Evolutionary conservation across 2,888 invertebrate species (phyloP), one percentile per base, ranked within the genome.

Genomic region (Spicauda simplicius): DNA sequence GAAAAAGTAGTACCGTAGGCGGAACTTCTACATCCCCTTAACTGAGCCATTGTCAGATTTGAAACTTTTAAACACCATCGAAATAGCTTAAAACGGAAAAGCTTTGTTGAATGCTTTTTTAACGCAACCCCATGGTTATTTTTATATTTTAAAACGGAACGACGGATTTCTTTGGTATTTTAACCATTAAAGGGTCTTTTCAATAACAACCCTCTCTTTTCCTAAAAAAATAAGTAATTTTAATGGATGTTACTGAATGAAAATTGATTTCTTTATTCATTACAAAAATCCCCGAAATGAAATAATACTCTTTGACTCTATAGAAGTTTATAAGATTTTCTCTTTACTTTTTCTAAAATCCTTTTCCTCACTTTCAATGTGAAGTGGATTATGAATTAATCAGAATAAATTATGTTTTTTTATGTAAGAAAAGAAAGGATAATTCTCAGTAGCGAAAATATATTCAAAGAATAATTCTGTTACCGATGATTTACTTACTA

Each of bases 201-300:
- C 84, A 86, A 86, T 85, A 86, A 83, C 83, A 83, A 81, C 83
- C 82, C 84, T 73, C 76, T 74, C 72, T 77, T 74, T 79, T 80
- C 78, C 79, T 76, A 76, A 80, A 74, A 83, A 85, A 83, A 81
- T 82, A 82, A 78, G 78, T 81, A 82, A 81, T 79, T 69, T 78
- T 77, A 81, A 83, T 78, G 80, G 78, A 78, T 75, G 74, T 71
- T 72, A 66, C 70, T 69, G 52, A 70, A 73, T 70, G 72, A 79
- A 79, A 81, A 79, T 80, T 80, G 77, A 80, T 80, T 79, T 78
- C 72, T 70, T 56, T 59, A 25, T 56, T 25, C 50, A 61, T 33
- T 63, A 59, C 53, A 63, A 57, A 71, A 71, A 68, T 62, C 62
- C 48, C 59, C 57, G 64, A 65, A 54, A 37, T 62, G 55, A 69